phyloP scores from a whole-genome alignment of 2,888 invertebrate genomes.

The Pinctada fucata region DNA sequence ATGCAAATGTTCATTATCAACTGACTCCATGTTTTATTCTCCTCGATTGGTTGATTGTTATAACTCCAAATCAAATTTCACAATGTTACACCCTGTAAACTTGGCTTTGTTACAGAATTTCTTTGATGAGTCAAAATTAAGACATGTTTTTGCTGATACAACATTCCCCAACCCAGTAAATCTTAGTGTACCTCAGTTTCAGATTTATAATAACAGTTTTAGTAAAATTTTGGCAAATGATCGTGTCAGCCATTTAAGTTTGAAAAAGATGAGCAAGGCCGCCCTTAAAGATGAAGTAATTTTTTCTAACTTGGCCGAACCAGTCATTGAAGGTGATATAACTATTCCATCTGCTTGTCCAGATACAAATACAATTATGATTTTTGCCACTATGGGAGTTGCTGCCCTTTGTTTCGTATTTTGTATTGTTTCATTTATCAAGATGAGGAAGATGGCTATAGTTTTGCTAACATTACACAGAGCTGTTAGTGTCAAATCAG shows the following conservation, averaged over 20 bases:
- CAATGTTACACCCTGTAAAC: neutral
- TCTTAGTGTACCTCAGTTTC: neutral
- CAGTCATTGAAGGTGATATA: conserved; percentile 35
- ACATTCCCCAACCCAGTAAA: neutral
- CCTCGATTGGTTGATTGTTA: neutral
- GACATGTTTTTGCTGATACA: neutral
- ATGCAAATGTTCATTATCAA: neutral
- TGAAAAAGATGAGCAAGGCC: conserved; percentile 7
- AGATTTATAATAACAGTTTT: conserved; percentile 5
- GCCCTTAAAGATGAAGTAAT: conserved; percentile 14
- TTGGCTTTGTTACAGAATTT: neutral
- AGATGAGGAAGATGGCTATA: conserved; percentile 17
- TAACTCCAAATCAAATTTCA: neutral
- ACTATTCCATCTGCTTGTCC: conserved; percentile 10
- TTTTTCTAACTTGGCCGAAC: conserved; percentile 37
- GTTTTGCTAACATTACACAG: conserved; percentile 11
- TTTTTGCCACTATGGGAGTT: conserved; percentile 6
- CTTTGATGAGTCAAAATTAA: neutral
- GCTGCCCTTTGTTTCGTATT: conserved; percentile 10
- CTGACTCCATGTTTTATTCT: neutral
- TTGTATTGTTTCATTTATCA: conserved; percentile 5
- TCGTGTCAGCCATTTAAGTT: conserved; percentile 1
- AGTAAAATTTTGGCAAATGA: conserved; percentile 13
- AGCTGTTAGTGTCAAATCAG: neutral
- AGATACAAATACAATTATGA: conserved; percentile 4